A percentile compares a stretch with the other conserved stretches of the same genome.
Evolutionary conservation across 2,888 invertebrate genomes (phyloP).

Genomic region (Fissipunctia ypsillon): DNA sequence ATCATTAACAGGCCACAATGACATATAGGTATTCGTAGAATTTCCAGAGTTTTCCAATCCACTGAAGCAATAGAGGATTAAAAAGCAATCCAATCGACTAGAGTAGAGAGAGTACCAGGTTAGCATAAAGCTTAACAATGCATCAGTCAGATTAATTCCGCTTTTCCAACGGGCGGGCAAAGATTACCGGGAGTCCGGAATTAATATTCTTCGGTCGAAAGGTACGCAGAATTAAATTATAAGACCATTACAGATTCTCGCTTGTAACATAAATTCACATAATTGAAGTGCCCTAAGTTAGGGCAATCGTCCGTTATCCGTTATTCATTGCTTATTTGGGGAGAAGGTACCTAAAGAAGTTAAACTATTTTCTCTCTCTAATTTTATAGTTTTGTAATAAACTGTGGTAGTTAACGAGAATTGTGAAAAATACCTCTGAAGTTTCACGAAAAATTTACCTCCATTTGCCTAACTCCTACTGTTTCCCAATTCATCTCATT

Average conservation of each 20-base stretch:
- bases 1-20: background rate
- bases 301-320: slow-evolving; percentile 16
- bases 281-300: slow-evolving; percentile 44
- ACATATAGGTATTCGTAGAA: background rate
- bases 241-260: slow-evolving; percentile 53
- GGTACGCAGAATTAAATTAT: slow-evolving; percentile 54
- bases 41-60: background rate
- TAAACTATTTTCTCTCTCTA: slow-evolving; percentile 18
- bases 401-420: background rate
- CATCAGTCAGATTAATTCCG: slow-evolving; percentile 25
- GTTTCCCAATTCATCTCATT: slow-evolving; percentile 2
- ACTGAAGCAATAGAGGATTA: slow-evolving; percentile 1
- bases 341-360: background rate
- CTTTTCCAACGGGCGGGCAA: slow-evolving; percentile 32
- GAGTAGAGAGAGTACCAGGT: slow-evolving; percentile 48
- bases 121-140: slow-evolving; percentile 52
- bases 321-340: slow-evolving; percentile 42
- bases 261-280: slow-evolving; percentile 60
- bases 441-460: background rate
- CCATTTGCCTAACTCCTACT: background rate
- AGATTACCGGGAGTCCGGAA: slow-evolving; percentile 31
- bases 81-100: slow-evolving; percentile 38
- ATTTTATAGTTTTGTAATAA: background rate
- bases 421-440: background rate
- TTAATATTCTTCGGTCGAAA: slow-evolving; percentile 50